Evolutionary conservation across 1,140 invertebrate genomes (phyloP).

Genomic region (Papilio helenus): DNA sequence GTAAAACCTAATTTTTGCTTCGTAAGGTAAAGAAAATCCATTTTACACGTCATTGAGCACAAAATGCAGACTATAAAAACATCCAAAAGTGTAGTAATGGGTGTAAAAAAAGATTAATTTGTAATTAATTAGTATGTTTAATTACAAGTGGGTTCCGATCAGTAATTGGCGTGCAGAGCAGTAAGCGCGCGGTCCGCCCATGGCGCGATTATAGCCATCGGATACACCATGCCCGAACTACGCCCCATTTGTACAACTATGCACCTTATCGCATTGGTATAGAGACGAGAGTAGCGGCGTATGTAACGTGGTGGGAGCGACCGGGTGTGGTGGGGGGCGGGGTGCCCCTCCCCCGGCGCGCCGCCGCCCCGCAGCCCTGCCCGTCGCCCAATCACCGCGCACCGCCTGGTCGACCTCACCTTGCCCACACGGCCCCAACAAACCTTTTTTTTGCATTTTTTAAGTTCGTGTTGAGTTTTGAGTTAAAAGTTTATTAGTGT

Average conservation of each 20-base stretch:
- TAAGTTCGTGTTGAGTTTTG: conserved; percentile 62
- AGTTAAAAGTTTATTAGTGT: conserved; percentile 42
- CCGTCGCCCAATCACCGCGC: conserved; percentile 60
- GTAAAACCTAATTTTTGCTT: no score
- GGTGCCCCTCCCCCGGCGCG: conserved; percentile 55
- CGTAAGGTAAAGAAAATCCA: no score
- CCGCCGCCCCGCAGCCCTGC: conserved; percentile 64
- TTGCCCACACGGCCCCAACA: conserved; percentile 72
- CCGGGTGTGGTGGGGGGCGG: conserved; percentile 58
- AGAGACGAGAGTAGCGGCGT: conserved; percentile 58
- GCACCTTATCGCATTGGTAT: conserved; percentile 50
- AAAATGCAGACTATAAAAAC: background rate
- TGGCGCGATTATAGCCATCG: conserved; percentile 75
- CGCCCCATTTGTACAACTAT: conserved; percentile 48
- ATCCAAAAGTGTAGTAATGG: background rate
- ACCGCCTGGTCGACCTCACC: conserved; percentile 69
- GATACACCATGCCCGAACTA: conserved; percentile 52
- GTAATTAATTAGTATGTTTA: conserved; percentile 54
- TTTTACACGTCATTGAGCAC: background rate
- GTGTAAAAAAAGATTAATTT: background rate
- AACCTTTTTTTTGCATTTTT: conserved; percentile 69
- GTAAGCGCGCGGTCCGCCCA: conserved; percentile 73
- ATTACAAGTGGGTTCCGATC: conserved; percentile 63
- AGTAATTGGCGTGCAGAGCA: conserved; percentile 76
- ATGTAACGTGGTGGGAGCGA: conserved; percentile 60